phyloP scores from a whole-genome alignment of 2,888 invertebrate genomes.

The Athripsodes cinereus region DNA sequence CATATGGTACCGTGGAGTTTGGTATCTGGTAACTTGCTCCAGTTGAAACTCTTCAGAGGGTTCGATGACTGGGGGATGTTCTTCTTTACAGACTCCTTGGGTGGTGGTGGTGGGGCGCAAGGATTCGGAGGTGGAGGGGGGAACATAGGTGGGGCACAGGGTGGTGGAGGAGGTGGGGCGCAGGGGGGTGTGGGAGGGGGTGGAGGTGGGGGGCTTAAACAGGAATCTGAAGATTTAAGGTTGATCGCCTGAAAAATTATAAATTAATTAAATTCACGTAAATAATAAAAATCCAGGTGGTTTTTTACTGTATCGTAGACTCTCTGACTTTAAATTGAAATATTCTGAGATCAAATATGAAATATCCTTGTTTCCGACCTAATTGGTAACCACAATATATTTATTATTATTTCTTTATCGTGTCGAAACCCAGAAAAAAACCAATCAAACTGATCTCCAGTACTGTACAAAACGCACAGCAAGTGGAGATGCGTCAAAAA shows the following conservation, averaged over 20 bases:
- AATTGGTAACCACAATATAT: no score
- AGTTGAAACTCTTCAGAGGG: constrained; percentile 94
- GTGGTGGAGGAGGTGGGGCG: constrained; percentile 49
- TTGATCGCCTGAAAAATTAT: constrained; percentile 27
- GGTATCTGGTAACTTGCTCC: constrained; percentile 90
- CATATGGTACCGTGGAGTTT: constrained; percentile 92
- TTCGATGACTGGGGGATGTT: constrained; percentile 90
- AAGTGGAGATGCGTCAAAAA: no score
- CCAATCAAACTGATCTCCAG: no score
- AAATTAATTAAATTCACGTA: no score
- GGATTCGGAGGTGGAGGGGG: constrained; percentile 56
- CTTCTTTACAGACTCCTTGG: constrained; percentile 62
- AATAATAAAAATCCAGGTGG: no score
- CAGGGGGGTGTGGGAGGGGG: constrained; percentile 48
- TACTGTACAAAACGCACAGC: no score
- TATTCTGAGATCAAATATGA: no score
- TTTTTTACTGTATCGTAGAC: not conserved
- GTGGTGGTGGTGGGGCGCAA: constrained; percentile 46
- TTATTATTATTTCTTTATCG: no score
- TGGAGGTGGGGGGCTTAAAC: constrained; percentile 29
- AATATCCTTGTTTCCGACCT: no score
- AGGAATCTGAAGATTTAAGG: constrained; percentile 18
- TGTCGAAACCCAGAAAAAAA: no score
- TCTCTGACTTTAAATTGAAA: no score
- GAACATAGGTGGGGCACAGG: constrained; percentile 56